phyloP scores from a whole-genome alignment of 2,113 vertebrate genomes.

The Gymnarchus niloticus region DNA sequence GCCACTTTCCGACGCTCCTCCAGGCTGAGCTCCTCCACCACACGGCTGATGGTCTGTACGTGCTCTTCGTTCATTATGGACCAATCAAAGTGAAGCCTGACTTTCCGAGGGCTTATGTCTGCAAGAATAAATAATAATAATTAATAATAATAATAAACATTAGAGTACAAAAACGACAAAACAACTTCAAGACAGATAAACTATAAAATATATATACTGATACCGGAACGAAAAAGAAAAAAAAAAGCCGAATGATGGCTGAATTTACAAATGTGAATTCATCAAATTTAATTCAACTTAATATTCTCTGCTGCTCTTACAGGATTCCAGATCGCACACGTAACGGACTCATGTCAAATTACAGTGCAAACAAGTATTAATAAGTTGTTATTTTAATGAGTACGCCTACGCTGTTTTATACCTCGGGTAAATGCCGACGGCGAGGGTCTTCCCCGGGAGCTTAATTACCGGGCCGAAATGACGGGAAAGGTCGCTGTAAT shows the following conservation, averaged over 20 bases:
- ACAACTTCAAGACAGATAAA: not conserved
- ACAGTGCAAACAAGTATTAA: too few species aligned
- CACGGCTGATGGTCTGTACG: constrained; percentile 34
- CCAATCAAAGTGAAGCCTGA: not conserved
- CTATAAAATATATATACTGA: not conserved
- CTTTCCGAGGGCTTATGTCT: not conserved
- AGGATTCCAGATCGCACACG: too few species aligned
- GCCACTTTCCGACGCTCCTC: constrained; percentile 42
- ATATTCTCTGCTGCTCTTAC: not conserved
- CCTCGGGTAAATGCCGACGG: too few species aligned
- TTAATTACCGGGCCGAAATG: too few species aligned
- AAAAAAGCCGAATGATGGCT: not conserved
- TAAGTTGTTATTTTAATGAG: too few species aligned
- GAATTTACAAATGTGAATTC: not conserved
- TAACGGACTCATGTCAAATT: too few species aligned
- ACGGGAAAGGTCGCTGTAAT: too few species aligned
- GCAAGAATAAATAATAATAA: not conserved
- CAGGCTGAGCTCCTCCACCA: constrained; percentile 46
- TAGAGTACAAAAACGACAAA: not conserved
- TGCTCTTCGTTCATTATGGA: constrained; percentile 14
- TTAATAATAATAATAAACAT: not conserved
- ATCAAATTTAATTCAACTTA: not conserved
- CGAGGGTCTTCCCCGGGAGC: too few species aligned
- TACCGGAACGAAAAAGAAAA: not conserved
- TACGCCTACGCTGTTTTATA: too few species aligned